Evolutionary conservation across 2,797 vertebrate species (phyloP), one percentile per base, ranked within the genome.

Genomic region (Halcyon badia): DNA sequence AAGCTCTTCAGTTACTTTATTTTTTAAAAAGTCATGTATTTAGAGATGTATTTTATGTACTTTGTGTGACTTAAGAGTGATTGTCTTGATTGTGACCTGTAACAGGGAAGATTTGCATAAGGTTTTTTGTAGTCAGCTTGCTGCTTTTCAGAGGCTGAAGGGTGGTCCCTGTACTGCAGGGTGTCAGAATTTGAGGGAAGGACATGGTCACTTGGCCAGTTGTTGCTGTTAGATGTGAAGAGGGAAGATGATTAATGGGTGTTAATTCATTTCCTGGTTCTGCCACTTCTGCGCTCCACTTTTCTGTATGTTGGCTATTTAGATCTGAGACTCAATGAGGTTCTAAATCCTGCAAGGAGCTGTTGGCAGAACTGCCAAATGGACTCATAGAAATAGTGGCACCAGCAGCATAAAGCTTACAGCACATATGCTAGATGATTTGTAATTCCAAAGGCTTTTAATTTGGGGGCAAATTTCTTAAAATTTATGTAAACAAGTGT

Each of bases 51-150:
- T 52, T 52, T 89, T 78, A 13, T 49, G 10, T 30, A 4, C 5
- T 61, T 86, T 11, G 6, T 26, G 31, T 68, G 56, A 14, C n/a
- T 85, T 10, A 1, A 28, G 41, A 69, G 28, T 8, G 33, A 39
- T 18, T 6, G 17, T 37, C 33, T 25, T 2, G 7, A 8, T 17
- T 46, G 31, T 7, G 71, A 0, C 24, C 37, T 60, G 1, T 7
- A 22, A 12, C 31, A 20, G 31, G 14, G 48, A 11, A 37, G 44
- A 26, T 37, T 54, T 69, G 11, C 1, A 1, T 14, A 4, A 14
- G 8, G 21, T 28, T 0, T 48, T 68, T 70, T 64, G 51, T 5
- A 5, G 28, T 6, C 37, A 15, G 4, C 6, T 8, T 5, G 7
- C 33, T 58, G 28, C 44, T 30, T 56, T 48, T 41, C 35, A 12